phyloP scores from a whole-genome alignment of 2,797 vertebrate genomes.

The Numenius phaeopus region DNA sequence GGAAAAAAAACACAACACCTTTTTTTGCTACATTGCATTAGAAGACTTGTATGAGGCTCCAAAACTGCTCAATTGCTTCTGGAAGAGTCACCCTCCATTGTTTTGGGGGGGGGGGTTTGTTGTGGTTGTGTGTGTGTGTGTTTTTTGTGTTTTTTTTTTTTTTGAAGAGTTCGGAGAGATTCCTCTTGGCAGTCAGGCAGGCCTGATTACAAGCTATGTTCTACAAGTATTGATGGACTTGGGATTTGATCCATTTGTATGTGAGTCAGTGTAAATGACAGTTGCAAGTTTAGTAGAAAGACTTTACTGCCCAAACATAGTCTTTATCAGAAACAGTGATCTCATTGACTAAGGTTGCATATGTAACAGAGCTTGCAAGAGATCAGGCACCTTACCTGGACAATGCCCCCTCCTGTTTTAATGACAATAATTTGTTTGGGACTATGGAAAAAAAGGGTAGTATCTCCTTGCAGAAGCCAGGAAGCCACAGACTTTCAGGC shows the following conservation, averaged over 20 bases:
- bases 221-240: neutral
- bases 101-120: too few relatives aligned
- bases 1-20: fast-evolving
- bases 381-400: neutral
- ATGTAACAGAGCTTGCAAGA: neutral
- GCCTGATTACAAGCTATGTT: neutral
- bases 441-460: neutral
- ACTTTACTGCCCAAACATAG: neutral
- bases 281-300: neutral
- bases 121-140: too few relatives aligned
- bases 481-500: fast-evolving
- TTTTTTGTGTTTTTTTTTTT: neutral
- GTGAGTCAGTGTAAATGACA: neutral
- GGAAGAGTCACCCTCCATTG: neutral
- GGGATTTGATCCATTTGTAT: neutral
- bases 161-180: neutral
- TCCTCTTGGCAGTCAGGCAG: neutral
- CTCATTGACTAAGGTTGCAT: fast-evolving
- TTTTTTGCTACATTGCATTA: neutral
- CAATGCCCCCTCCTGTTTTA: neutral
- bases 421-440: neutral
- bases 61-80: neutral
- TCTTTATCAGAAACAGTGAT: neutral
- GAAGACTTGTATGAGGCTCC: neutral
- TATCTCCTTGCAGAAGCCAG: neutral